Evolutionary conservation across 2,797 vertebrate genomes (phyloP), one percentile per base, ranked within the genome.

Genomic region (Enteromius unitaeniatus): DNA sequence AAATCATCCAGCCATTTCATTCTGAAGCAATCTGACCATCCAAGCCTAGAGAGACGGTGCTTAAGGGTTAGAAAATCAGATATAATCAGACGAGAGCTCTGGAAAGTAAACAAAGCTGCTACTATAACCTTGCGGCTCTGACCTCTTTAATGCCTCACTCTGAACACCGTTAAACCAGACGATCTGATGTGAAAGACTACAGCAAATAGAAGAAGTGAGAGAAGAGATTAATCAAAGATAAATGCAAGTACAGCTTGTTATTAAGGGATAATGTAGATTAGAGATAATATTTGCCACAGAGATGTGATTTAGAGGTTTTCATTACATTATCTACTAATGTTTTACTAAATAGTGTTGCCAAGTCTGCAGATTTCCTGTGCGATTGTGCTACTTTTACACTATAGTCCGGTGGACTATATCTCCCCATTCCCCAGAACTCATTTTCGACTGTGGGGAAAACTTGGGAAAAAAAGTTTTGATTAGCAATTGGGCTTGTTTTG

Each of bases 1-100:
- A 73, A 51, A 73, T 31, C 17, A 55, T 51, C 31, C 10, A 55
- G 28, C 11, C 49, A 40, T 15, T 75, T 58, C 40, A 78, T 47
- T 78, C 26, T 47, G n/a, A 78, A 15, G 37, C 75, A 64, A 49
- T 47, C 58, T 64, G 40, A 78, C 76, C 76, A 49, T 31, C 58
- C 40, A 60, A 58, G 45, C n/a, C 49, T 42, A 40, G 14, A 55
- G 9, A 42, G 14, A 78, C 31, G 31, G 64, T 15, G 45, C 17
- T 64, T 26, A 73, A 75, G 65, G 58, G 76, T 84, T 40, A 8
- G n/a, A 80, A 55, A 82, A 74, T 49, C 28, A 26, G 62, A 83
- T 49, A 53, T 79, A 74, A 73, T 84, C 67, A 64, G 70, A 55
- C 31, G 3, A 40, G 69, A 74, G 58, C 58, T 74, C 13, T 55